These are phyloP conservation scores for Pygoscelis adeliae DNA, from an alignment of 2,113 vertebrate species.

Conservation along the genomic window DNA sequence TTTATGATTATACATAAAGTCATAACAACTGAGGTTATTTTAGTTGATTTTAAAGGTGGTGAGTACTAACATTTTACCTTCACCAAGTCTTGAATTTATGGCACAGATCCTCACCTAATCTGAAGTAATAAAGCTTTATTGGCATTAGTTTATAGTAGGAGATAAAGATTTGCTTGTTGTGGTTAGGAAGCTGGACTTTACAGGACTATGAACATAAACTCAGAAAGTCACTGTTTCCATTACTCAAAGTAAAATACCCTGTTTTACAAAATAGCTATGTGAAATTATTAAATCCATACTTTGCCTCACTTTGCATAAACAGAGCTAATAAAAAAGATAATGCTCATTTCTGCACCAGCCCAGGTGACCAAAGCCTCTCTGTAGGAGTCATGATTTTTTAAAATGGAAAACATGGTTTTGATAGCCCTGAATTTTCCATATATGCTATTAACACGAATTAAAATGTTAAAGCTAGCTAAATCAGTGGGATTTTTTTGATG, in stretches of 20 bases:
- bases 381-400: neutral
- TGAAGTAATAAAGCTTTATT: neutral
- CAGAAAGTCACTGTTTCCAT: neutral
- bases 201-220: neutral
- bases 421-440: neutral
- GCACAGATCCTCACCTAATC: neutral
- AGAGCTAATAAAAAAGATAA: neutral
- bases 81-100: neutral
- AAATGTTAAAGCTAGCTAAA: neutral
- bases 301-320: neutral
- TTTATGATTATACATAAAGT: neutral
- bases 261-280: neutral
- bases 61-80: neutral
- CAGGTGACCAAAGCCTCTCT: neutral
- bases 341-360: neutral
- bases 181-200: neutral
- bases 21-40: neutral
- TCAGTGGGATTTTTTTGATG: neutral
- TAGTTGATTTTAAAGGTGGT: neutral
- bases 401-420: neutral
- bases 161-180: neutral
- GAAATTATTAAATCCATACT: neutral
- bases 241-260: neutral
- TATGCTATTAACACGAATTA: neutral
- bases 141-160: neutral